Base-by-base conservation (phyloP, 2,113 vertebrate species). In the Lamprologus ornatipinnis region DNA sequence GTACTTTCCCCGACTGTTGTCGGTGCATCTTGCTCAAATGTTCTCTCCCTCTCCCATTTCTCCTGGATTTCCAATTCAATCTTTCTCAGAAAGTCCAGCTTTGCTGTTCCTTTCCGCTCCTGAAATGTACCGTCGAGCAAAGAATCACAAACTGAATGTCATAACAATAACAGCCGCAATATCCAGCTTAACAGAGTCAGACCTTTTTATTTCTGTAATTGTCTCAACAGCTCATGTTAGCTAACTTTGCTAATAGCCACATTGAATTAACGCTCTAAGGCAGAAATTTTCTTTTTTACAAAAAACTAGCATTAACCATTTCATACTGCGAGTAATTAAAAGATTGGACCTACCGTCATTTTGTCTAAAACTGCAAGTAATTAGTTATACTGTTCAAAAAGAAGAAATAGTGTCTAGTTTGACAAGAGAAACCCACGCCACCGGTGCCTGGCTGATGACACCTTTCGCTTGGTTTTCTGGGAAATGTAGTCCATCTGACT, bases 71-170 rank as follows among this genome's bases (percentile, higher is more conserved):
- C 98, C 11, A 90, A 93, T 90, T 99, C 99, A 75, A 99, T 98
- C 92, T 97, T 98, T 96, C 97, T 98, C 91, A 99, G 90, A 84
- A 97, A 99, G 96, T 99, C 98, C 2, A 99, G 97, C 91, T 99
- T 99, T 0, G 98, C 97, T 6, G 98, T 99, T 91, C 98, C 98
- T 88, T 99, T 99, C 55, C 98, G 97, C 86, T 99, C 98, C 98
- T 99, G 81, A 2, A 91, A 91, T 1, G 82, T 15, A 82, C 84
- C 17, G 12, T 83, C 2, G 9, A 86, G 17, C 4, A 28, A 81
- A 9, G 60, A 4, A 45, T 6, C 42, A 28, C 54, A 1, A 49
- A 79, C 6, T 54, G 33, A 53, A 33, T 31, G 31, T 6, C 2
- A 8, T 14, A 11, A 12, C 2, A 17, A 12, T 60, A 7, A 42